Base-by-base conservation (phyloP, 2,797 vertebrate genomes). In the Melanotaenia maccullochi region DNA sequence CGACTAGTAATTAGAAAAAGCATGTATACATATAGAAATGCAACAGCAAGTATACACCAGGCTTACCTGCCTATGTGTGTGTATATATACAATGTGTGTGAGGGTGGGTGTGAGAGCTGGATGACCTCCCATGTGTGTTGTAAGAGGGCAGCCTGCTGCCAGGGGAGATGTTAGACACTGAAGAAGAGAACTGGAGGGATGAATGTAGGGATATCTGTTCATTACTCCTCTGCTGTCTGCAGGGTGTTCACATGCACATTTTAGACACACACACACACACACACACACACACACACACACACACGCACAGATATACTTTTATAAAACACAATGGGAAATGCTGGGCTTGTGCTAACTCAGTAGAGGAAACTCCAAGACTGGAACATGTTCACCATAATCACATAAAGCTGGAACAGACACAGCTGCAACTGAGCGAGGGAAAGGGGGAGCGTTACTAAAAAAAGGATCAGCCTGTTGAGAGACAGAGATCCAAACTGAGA, bases 371-470 rank as follows among this genome's bases (percentile, higher is more conserved):
- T 70, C 76, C 6, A 24, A 82, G 76, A 63, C 60, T 81, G 79
- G 73, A 88, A 81, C 85, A 73, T 82, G 85, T 85, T 88, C 66
- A 63, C 75, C 68, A 84, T 90, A 87, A 89, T 87, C 86, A 84
- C 87, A 87, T 84, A 81, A 90, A 38, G 75, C 85, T 87, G 87
- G 76, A 85, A 89, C 79, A 85, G 76, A 89, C 60, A 78, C 74
- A 81, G 76, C 85, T 73, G 79, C 79, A 87, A 65, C 78, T 56
- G 73, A 86, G 64, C 25, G 61, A 54, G 65, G 40, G 70, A 49
- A 54, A 42, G 13, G 30, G 56, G 6, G 61, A 24, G 60, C 25
- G 54, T n/a, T 54, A 59, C 71, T 51, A 68, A 68, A 75, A 73
- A 73, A 73, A 66, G 76, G 81, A 83, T 85, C 70, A 86, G 81